Evolutionary conservation across 2,888 invertebrate genomes (phyloP), one percentile per base, ranked within the genome.

Genomic region (Leptura quadrifasciata): DNA sequence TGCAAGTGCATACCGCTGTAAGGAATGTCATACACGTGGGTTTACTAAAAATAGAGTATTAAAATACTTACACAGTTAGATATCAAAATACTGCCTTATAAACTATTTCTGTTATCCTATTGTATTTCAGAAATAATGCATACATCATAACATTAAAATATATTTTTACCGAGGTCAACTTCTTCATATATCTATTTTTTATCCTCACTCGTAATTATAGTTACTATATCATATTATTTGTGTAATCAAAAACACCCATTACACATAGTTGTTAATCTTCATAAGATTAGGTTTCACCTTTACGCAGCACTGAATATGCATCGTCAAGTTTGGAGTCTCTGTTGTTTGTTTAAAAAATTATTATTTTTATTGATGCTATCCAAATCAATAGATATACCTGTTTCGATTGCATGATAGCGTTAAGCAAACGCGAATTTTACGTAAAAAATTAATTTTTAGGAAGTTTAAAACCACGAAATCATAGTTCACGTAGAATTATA

Each of bases 31-130:
- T 6, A 39, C 15, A 39, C 39, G 39, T 10, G 12, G 39, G 15
- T 10, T 2, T 39, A 2, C 39, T 39, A 39, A 39, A 39, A 39
- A 39, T 39, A 39, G 39, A 39, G 15, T n/a, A 47, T 6, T 47
- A 58, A n/a, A 58, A 27, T 57, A 57, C 57, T 39, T 39, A 47
- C 58, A 24, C 24, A 9, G 24, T n/a, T 5, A 58, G 58, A 24
- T 27, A 58, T 27, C 21, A 21, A 24, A 21, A 58, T 58, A n/a
- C 58, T 58, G 24, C 27, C 1, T n/a, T 31, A 24, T 27, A 58
- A 24, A 27, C 58, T 58, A 58, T n/a, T 58, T 58, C n/a, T 58
- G 21, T 58, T n/a, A 58, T 47, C 57, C 20, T 57, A 58, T 58
- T 27, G 58, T 24, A n/a, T 58, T 58, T 24, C 58, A 24, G 10